phyloP scores from a whole-genome alignment of 2,888 invertebrate species.

The Vanessa cardui region DNA sequence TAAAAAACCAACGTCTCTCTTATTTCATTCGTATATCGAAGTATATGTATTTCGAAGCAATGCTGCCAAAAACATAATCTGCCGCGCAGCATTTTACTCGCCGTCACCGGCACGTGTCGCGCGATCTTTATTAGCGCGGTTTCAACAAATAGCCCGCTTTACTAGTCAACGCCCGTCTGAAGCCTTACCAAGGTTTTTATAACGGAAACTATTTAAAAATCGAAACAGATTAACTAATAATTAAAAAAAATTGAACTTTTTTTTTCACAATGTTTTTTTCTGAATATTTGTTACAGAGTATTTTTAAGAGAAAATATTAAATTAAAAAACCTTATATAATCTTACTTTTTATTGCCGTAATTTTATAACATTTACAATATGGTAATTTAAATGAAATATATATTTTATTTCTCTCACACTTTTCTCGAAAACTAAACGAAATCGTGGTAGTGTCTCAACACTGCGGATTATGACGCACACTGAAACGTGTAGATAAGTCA shows the following conservation, averaged over 20 bases:
- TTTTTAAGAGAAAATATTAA: too few species aligned
- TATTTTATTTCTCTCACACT: background rate
- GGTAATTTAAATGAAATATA: too few species aligned
- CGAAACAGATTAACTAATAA: too few species aligned
- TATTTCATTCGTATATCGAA: background rate
- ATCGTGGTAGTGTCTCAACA: conserved; percentile 20
- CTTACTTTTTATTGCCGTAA: too few species aligned
- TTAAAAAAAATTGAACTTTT: too few species aligned
- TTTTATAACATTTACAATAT: too few species aligned
- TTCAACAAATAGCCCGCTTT: conserved; percentile 55
- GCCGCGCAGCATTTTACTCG: conserved; percentile 37
- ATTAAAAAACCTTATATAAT: too few species aligned
- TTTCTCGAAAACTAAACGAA: background rate
- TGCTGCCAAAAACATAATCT: conserved; percentile 32
- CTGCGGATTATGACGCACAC: conserved; percentile 25
- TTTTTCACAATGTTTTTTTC: too few species aligned
- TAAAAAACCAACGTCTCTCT: background rate
- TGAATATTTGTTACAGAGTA: too few species aligned
- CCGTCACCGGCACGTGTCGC: conserved; percentile 47
- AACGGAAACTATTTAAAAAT: background rate
- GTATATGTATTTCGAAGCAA: conserved; percentile 12
- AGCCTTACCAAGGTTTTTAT: conserved; percentile 15
- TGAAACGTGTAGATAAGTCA: conserved; percentile 32
- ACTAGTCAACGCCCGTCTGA: conserved; percentile 42
- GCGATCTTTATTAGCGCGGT: conserved; percentile 60